Base-by-base conservation (phyloP, 2,113 vertebrate genomes). In the Thalassoma bifasciatum region DNA sequence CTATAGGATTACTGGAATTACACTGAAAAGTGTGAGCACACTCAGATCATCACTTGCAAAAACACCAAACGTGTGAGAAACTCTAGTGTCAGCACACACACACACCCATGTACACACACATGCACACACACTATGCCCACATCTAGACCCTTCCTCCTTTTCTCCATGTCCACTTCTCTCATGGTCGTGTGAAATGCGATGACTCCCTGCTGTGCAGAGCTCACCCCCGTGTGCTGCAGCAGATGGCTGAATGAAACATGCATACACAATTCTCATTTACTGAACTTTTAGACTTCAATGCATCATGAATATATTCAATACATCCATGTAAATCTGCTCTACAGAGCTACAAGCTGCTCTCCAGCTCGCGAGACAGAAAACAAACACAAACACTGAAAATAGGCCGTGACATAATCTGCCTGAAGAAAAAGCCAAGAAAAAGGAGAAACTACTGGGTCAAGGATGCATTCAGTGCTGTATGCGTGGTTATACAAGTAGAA, bases 241-340 rank as follows among this genome's bases (percentile, higher is more conserved):
- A 92, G 86, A 92, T 88, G 88, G 85, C 72, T 66, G 72, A 85
- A 59, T 59, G 64, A 51, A 77, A 71, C 77, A 58, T 37, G 64
- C 71, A 21, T 12, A 5, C 58, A 66, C 69, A 67, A 67, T 30
- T 30, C 70, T 13, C 2, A 40, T n/a, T n/a, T 46, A 84, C 82
- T 82, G 3, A 30, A 30, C 30, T n/a, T n/a, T n/a, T n/a, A n/a
- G n/a, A n/a, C n/a, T 30, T 30, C 30, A 30, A 6, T 30, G 30
- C 30, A 30, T 30, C 30, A 30, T 30, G 30, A 30, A n/a, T n/a
- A n/a, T n/a, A n/a, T n/a, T n/a, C n/a, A n/a, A 81, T 77, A 82
- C 70, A 79, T 85, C 82, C 83, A 78, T 82, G 74, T 85, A 86
- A 86, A 84, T 85, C 53, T 84, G 83, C 68, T 77, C 77, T 79